Conservation (phyloP, 2,888 invertebrate genomes). For the Meteorus cinctellus region DNA sequence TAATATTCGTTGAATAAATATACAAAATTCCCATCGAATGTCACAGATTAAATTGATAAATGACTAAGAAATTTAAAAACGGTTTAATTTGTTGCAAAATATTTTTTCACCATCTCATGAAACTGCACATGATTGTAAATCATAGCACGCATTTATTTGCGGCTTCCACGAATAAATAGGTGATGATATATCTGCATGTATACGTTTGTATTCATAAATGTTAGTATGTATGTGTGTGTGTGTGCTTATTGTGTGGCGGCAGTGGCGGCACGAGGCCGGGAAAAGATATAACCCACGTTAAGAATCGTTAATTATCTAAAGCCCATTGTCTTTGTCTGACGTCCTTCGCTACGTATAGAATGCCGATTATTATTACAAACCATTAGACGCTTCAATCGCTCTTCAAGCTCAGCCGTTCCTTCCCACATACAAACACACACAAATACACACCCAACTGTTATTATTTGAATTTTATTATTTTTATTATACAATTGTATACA, state of each 20-base stretch:
- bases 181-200: constrained; percentile 11
- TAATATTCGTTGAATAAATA: no score
- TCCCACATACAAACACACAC: neutral
- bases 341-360: constrained; percentile 50
- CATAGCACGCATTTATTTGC: constrained; percentile 35
- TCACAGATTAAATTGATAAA: no score
- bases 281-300: constrained; percentile 59
- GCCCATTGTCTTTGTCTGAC: constrained; percentile 55
- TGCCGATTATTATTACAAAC: constrained; percentile 50
- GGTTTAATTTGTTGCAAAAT: neutral
- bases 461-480: constrained; percentile 5
- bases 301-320: constrained; percentile 66
- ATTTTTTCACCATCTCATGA: neutral
- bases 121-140: constrained; percentile 29
- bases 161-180: constrained; percentile 37
- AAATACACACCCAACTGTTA: neutral
- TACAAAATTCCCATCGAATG: no score
- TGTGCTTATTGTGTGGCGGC: neutral
- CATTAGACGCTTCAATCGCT: constrained; percentile 30
- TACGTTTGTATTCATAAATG: neutral
- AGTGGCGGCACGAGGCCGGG: constrained; percentile 53
- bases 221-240: neutral
- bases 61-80: neutral
- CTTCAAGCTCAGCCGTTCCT: neutral
- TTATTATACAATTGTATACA: constrained; percentile 16